These are phyloP conservation scores for Monoplex corrugatus DNA, from an alignment of 2,888 invertebrate genomes.

Conservation along the genomic window DNA sequence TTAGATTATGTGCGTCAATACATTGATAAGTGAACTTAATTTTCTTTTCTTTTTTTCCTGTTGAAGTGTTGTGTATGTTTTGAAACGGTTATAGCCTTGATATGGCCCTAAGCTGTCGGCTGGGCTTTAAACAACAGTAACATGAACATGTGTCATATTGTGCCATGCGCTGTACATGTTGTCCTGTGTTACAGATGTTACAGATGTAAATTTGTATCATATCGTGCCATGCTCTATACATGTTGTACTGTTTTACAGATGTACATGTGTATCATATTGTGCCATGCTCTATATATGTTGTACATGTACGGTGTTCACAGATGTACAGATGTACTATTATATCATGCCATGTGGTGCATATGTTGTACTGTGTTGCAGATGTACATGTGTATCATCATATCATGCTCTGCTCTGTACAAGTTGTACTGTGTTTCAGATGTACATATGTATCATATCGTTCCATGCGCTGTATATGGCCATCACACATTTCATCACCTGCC, in stretches of 20 bases:
- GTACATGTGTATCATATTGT: constrained; percentile 97
- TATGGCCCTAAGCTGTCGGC: no score
- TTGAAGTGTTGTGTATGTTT: no score
- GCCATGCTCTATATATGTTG: constrained; percentile 89
- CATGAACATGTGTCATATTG: background rate
- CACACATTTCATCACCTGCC: constrained; percentile 96
- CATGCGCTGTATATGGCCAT: constrained; percentile 95
- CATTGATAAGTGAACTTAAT: no score
- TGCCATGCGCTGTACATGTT: background rate
- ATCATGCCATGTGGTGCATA: background rate
- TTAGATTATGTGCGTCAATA: no score
- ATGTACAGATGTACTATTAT: background rate
- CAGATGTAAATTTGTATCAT: background rate
- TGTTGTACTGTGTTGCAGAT: background rate
- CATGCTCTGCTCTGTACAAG: no score
- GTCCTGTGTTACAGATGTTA: background rate
- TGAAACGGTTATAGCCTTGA: no score
- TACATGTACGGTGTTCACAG: background rate
- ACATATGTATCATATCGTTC: constrained; percentile 97
- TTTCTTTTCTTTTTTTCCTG: no score
- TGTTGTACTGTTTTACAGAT: constrained; percentile 86
- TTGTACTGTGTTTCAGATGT: constrained; percentile 87
- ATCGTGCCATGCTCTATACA: no score
- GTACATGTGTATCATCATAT: background rate
- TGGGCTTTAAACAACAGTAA: no score